Conservation (phyloP, 2,797 vertebrate genomes). For the Hoplostethus atlanticus region DNA sequence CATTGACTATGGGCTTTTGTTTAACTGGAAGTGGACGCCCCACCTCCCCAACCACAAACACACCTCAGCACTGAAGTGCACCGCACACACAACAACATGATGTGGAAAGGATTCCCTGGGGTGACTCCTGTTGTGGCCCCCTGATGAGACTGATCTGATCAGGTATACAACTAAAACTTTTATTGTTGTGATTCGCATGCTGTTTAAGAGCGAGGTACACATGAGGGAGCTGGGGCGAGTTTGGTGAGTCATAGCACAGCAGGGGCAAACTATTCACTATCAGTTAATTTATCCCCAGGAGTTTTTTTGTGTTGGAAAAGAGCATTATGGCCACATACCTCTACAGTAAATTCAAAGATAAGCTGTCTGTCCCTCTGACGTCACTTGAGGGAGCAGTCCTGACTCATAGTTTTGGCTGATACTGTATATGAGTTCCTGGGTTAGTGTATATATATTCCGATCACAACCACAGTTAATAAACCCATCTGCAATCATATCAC, state of each 20-base stretch:
- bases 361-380: conserved; percentile 8
- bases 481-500: too few relatives aligned
- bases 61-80: neutral
- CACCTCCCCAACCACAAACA: neutral
- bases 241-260: conserved; percentile 54
- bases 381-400: conserved; percentile 8
- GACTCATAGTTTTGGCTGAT: neutral
- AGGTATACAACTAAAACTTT: conserved; percentile 11
- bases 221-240: conserved; percentile 37
- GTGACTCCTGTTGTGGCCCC: conserved; percentile 46
- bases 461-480: neutral
- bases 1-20: conserved; percentile 6
- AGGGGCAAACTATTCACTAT: conserved; percentile 54
- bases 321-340: conserved; percentile 5
- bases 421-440: neutral
- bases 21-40: neutral
- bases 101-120: conserved; percentile 3
- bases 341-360: conserved; percentile 23
- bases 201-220: conserved; percentile 36
- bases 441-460: neutral
- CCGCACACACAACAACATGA: neutral
- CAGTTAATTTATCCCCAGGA: conserved; percentile 61
- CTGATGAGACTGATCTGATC: conserved; percentile 41
- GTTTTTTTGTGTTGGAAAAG: conserved; percentile 39
- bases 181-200: conserved; percentile 35